A percentile compares a stretch with the other conserved stretches of the same genome.
Conservation (phyloP, 2,113 vertebrate genomes). For the Aspiorhynchus laticeps region DNA sequence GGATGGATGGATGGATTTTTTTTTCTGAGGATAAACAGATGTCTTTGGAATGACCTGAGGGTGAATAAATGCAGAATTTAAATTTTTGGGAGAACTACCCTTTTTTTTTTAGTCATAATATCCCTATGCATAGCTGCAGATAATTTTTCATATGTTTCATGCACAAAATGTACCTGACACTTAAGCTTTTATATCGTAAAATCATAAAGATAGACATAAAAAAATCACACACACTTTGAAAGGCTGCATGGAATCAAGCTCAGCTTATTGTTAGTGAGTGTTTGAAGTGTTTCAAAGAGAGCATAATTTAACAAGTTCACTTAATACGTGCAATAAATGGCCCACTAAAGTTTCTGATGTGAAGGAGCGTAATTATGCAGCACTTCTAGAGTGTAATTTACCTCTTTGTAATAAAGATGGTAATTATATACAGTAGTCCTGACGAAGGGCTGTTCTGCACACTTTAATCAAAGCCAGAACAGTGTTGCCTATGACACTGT, state of each 20-base stretch:
- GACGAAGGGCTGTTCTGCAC: constrained; percentile 21
- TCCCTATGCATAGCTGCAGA: neutral
- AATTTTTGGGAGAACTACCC: neutral
- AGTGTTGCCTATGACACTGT: constrained; percentile 25
- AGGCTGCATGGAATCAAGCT: constrained; percentile 50
- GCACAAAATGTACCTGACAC: neutral
- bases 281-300: constrained; percentile 56
- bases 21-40: neutral
- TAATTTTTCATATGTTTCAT: neutral
- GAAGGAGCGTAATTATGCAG: constrained; percentile 27
- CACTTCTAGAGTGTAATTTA: constrained; percentile 48
- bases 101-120: neutral
- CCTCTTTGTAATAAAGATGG: constrained; percentile 37
- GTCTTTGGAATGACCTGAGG: neutral
- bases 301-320: constrained; percentile 54
- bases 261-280: constrained; percentile 60
- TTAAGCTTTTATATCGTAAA: neutral
- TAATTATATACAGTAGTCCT: constrained; percentile 41
- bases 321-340: constrained; percentile 56
- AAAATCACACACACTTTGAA: constrained; percentile 34
- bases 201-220: too few species aligned
- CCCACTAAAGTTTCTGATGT: constrained; percentile 34
- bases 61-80: neutral
- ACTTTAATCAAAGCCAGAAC: constrained; percentile 25
- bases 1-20: neutral